Conservation (phyloP, 2,113 vertebrate species). For the human region DNA sequence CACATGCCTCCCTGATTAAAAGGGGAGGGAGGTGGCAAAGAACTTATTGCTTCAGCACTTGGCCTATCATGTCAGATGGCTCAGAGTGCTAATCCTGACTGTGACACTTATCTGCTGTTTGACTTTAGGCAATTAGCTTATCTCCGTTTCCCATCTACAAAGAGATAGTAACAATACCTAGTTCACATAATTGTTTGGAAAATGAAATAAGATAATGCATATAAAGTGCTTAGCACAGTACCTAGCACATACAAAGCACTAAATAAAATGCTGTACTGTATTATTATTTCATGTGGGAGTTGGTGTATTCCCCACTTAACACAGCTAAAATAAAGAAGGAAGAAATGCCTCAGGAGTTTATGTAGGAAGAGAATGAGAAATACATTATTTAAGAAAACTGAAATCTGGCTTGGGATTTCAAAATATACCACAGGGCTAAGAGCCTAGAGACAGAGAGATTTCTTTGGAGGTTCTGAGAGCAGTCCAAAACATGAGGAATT, state of each 20-base stretch:
- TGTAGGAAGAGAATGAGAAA: background rate
- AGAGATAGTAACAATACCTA: background rate
- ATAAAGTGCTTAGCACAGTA: background rate
- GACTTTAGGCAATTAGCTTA: background rate
- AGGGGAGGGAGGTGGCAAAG: too few species aligned
- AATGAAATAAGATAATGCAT: background rate
- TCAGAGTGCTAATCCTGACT: background rate
- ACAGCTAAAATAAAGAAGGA: background rate
- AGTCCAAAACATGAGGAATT: background rate
- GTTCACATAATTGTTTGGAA: background rate
- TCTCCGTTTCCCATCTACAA: background rate
- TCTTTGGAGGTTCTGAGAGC: background rate
- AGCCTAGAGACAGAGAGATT: background rate
- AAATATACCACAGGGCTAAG: background rate
- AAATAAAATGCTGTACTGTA: background rate
- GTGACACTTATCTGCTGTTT: background rate
- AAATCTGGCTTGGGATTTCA: conserved; percentile 30
- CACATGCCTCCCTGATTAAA: background rate
- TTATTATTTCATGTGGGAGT: background rate
- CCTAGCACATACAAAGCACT: background rate
- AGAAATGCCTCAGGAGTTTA: background rate
- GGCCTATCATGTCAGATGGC: background rate
- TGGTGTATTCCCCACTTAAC: background rate
- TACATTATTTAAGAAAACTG: background rate
- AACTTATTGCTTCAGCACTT: background rate